A percentile compares a stretch with the other conserved stretches of the same genome.
Evolutionary conservation across 2,113 vertebrate species (phyloP).

Genomic region (Myotis brandtii): DNA sequence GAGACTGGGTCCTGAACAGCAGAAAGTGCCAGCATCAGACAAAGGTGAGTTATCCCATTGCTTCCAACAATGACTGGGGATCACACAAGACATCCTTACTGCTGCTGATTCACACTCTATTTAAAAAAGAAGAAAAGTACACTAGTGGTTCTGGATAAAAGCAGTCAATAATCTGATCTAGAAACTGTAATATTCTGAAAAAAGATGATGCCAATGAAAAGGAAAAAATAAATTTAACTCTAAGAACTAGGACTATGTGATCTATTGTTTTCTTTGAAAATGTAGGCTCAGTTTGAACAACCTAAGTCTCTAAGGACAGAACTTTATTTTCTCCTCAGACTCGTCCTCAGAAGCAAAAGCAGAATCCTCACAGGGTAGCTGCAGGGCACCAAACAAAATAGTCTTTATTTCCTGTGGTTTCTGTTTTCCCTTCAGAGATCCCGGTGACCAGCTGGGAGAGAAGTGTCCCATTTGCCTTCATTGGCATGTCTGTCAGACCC

Average conservation of each 20-base stretch:
- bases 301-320: slow-evolving; percentile 24
- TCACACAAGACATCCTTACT: background rate
- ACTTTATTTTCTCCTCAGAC: slow-evolving; percentile 49
- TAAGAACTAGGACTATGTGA: slow-evolving; percentile 2
- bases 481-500: background rate
- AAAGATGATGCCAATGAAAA: background rate
- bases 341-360: slow-evolving; percentile 21
- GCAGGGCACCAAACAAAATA: background rate
- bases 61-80: background rate
- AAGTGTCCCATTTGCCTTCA: background rate
- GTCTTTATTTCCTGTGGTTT: background rate
- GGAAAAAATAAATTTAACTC: slow-evolving; percentile 40
- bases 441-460: background rate
- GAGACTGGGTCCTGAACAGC: slow-evolving; percentile 69
- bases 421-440: background rate
- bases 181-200: background rate
- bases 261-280: slow-evolving; percentile 62
- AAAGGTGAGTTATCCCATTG: background rate
- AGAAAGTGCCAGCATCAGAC: slow-evolving; percentile 64
- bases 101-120: background rate
- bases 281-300: slow-evolving; percentile 37
- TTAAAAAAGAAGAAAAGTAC: background rate
- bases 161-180: slow-evolving; percentile 5
- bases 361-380: background rate
- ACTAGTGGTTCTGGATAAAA: slow-evolving; percentile 30